These are phyloP conservation scores for Philypnodon macrostomus DNA, from an alignment of 2,797 vertebrate species.

Conservation along the genomic window DNA sequence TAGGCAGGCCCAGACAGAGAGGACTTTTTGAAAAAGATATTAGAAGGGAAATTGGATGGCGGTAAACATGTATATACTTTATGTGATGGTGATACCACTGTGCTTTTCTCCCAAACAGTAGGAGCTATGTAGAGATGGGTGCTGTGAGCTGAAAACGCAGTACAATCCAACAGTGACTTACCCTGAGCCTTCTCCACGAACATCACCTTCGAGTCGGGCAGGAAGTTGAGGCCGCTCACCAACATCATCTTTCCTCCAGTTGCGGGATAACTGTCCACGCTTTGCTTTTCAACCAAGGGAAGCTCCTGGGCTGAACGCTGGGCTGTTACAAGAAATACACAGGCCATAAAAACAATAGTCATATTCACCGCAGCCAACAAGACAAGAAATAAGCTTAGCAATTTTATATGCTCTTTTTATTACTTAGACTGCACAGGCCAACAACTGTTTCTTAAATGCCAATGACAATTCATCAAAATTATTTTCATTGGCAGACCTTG, in stretches of 20 bases:
- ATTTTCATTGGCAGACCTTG: constrained; percentile 27
- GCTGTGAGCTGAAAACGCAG: too few species aligned
- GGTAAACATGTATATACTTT: constrained; percentile 48
- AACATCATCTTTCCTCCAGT: constrained; percentile 93
- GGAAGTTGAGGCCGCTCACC: constrained; percentile 93
- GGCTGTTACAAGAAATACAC: constrained; percentile 70
- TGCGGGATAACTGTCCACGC: constrained; percentile 86
- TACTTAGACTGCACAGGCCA: constrained; percentile 46
- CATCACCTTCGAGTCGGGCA: constrained; percentile 95
- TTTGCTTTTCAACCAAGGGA: constrained; percentile 97
- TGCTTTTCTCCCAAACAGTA: too few species aligned
- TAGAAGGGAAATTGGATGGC: constrained; percentile 39
- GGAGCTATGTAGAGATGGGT: too few species aligned
- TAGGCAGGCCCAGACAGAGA: constrained; percentile 27
- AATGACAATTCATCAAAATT: constrained; percentile 41
- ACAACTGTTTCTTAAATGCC: constrained; percentile 50
- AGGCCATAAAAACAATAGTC: constrained; percentile 10
- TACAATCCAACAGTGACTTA: constrained; percentile 67
- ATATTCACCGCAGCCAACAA: constrained; percentile 26
- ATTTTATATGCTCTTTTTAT: constrained; percentile 62
- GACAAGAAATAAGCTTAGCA: constrained; percentile 55
- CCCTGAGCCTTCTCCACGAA: constrained; percentile 98
- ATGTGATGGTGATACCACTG: too few species aligned
- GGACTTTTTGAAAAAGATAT: constrained; percentile 45
- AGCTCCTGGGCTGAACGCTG: constrained; percentile 98